Evolutionary conservation across 1,140 invertebrate species (phyloP).

Genomic region (Pinna nobilis): DNA sequence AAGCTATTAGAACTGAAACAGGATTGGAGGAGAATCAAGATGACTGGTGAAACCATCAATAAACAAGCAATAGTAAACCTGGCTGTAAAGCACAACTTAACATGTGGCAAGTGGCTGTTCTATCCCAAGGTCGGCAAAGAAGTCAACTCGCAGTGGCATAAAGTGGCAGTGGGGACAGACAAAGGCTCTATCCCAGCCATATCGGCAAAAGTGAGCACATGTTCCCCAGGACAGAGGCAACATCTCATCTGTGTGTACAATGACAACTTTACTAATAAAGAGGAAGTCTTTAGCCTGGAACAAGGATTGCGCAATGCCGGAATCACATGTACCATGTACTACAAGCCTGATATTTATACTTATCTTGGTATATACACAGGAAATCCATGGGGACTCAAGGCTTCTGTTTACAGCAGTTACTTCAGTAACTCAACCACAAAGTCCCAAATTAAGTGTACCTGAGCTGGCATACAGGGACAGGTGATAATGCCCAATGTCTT

Average conservation of each 20-base stretch:
- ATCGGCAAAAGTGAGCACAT: constrained; percentile 1
- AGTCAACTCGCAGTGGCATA: constrained; percentile 36
- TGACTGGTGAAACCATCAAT: constrained; percentile 16
- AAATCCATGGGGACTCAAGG: constrained; percentile 23
- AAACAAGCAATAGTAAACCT: constrained; percentile 18
- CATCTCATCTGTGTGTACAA: constrained; percentile 43
- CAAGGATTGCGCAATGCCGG: constrained; percentile 17
- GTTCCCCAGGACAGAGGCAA: not conserved
- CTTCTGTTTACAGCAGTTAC: constrained; percentile 22
- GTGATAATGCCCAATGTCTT: no score
- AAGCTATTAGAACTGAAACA: not conserved
- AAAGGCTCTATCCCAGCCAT: not conserved
- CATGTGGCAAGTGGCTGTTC: constrained; percentile 39
- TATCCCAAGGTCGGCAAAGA: constrained; percentile 18
- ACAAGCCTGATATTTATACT: constrained; percentile 44
- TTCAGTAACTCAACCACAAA: not conserved
- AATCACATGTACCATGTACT: constrained; percentile 15
- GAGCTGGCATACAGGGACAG: no score
- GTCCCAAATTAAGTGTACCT: not conserved
- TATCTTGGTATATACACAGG: constrained; percentile 29
- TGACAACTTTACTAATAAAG: constrained; percentile 28
- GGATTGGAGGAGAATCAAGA: not conserved
- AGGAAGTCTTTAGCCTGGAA: constrained; percentile 29
- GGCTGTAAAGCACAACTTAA: constrained; percentile 20
- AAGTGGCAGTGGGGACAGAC: constrained; percentile 17